These are phyloP conservation scores for Agrotis segetum DNA, from an alignment of 2,888 invertebrate genomes.

Conservation along the genomic window DNA sequence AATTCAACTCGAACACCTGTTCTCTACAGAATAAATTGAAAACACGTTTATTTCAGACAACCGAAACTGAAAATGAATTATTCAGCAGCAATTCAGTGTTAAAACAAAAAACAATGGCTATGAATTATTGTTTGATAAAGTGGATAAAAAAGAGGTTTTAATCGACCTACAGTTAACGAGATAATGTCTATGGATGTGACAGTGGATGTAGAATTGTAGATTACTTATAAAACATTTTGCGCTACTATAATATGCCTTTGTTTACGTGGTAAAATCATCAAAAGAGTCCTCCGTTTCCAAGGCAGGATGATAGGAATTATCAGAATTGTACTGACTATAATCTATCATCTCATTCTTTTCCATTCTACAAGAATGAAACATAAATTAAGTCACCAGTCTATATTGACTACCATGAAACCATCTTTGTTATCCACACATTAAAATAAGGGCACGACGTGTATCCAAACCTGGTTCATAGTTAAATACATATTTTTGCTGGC, in stretches of 20 bases:
- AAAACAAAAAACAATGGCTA: constrained; percentile 25
- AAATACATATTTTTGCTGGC: constrained; percentile 73
- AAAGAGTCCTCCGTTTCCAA: no score
- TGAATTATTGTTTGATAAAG: constrained; percentile 19
- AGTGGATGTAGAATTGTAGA: neutral
- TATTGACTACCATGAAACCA: neutral
- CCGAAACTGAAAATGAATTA: constrained; percentile 40
- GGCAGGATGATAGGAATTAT: no score
- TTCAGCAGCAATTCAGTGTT: constrained; percentile 35
- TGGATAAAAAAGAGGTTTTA: constrained; percentile 4
- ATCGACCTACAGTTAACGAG: neutral
- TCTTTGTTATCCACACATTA: constrained; percentile 13
- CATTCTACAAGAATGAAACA: no score
- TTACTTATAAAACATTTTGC: no score
- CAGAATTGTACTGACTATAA: no score
- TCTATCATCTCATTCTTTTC: no score
- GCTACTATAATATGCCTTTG: no score
- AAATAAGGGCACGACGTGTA: constrained; percentile 30
- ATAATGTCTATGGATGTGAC: neutral
- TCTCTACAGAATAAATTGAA: constrained; percentile 43
- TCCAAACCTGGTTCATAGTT: constrained; percentile 21
- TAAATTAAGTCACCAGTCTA: no score
- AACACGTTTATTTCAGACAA: constrained; percentile 36
- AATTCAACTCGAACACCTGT: constrained; percentile 47
- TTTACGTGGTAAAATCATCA: no score